Base-by-base conservation (phyloP, 2,113 vertebrate species). In the Limanda limanda region DNA sequence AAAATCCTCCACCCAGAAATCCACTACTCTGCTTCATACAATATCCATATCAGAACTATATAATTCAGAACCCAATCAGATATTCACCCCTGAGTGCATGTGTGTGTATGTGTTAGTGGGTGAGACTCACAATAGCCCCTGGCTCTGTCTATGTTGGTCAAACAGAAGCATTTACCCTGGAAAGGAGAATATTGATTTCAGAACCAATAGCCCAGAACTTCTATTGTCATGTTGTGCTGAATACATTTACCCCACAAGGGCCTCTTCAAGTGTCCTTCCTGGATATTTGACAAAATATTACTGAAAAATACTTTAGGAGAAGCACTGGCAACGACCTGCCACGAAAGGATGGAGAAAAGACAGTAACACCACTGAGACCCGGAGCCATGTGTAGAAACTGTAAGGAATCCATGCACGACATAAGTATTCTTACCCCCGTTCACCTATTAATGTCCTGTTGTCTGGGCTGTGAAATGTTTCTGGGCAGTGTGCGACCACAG, bases 401-500 rank as follows among this genome's bases (percentile, higher is more conserved):
- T 65, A 74, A 82, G 59, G 57, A 86, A 82, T 88, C 58, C 27
- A 68, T 83, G 85, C 76, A 54, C 64, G 58, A 79, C 80, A 78
- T 76, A 66, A 57, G 79, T 66, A 68, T 73, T 79, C 82, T 78
- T 69, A 51, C 27, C 81, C 67, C 37, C 52, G 60, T 76, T 82
- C 83, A 82, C 84, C 83, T 82, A 81, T 86, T 86, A 86, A 85
- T 78, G 74, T 66, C 78, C 76, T 37, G 66, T 85, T 85, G 82
- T 81, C 81, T 47, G 12, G 79, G 59, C 73, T 82, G 76, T 70
- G 78, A 85, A 86, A 89, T 75, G 87, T 87, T 90, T 86, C 86
- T 88, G 84, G 81, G 80, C 52, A 31, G 71, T 80, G 75, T 71
- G 79, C 79, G 57, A 52, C 81, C 88, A 77, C 89, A 92, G 90